Conservation (phyloP, 2,113 vertebrate genomes). For the Oryzias woworae region DNA sequence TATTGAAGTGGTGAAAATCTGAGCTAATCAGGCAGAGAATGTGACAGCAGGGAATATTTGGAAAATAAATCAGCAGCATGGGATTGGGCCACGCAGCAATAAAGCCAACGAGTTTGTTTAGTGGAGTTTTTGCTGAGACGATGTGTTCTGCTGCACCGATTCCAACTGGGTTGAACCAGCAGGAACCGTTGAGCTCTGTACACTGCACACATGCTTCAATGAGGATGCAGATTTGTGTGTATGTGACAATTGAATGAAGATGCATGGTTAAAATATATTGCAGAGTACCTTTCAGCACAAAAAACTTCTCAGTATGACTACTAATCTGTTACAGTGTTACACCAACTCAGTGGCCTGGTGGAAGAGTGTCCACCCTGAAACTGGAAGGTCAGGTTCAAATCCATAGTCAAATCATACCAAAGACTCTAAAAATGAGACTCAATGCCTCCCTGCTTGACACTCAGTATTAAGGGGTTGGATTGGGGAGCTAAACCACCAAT, state of each 20-base stretch:
- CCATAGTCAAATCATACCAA: too few relatives aligned
- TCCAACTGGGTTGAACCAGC: conserved; percentile 28
- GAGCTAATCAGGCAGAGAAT: conserved; percentile 63
- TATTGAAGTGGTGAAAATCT: conserved; percentile 52
- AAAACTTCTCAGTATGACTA: too few relatives aligned
- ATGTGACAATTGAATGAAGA: background rate
- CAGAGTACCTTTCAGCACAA: too few relatives aligned
- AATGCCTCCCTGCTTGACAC: too few relatives aligned
- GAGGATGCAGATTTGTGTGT: background rate
- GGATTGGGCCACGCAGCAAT: conserved; percentile 53
- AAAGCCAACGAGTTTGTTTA: conserved; percentile 41
- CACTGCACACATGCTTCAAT: conserved; percentile 11
- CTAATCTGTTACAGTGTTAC: too few relatives aligned
- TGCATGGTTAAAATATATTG: too few relatives aligned
- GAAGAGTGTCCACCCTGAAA: too few relatives aligned
- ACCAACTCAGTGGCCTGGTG: background rate
- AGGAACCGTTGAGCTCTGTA: conserved; percentile 17
- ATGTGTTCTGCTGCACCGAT: conserved; percentile 37
- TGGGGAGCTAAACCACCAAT: too few relatives aligned
- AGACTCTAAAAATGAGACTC: too few relatives aligned
- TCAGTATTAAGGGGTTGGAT: too few relatives aligned
- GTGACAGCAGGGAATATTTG: conserved; percentile 55
- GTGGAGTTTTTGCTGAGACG: conserved; percentile 34
- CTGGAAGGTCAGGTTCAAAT: too few relatives aligned
- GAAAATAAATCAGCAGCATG: conserved; percentile 33